Conservation (phyloP, 1,140 invertebrate species). For the Mizuhopecten yessoensis region DNA sequence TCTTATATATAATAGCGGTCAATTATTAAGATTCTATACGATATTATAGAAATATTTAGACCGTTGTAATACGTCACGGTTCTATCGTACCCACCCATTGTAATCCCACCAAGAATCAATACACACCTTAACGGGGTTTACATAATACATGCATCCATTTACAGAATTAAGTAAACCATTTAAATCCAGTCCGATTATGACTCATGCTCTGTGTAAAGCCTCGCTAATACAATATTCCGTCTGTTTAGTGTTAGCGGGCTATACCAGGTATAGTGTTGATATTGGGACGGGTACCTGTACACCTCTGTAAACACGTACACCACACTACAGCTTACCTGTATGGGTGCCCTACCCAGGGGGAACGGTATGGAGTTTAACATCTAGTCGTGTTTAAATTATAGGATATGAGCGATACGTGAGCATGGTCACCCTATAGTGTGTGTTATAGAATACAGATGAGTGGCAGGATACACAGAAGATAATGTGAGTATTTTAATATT, state of each 20-base stretch:
- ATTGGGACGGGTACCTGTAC: neutral
- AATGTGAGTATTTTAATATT: neutral
- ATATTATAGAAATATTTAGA: too few species aligned
- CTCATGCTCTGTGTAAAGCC: neutral
- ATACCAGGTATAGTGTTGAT: neutral
- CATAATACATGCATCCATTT: neutral
- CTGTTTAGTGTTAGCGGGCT: neutral
- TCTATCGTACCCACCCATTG: neutral
- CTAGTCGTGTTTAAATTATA: neutral
- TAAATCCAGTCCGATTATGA: constrained; percentile 14
- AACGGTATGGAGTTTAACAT: too few species aligned
- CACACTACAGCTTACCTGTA: neutral
- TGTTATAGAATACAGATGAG: neutral
- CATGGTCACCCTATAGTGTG: neutral
- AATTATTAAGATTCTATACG: too few species aligned
- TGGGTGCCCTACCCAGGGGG: neutral
- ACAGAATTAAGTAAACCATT: neutral
- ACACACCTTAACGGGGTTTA: neutral
- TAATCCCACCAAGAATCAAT: neutral
- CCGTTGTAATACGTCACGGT: neutral
- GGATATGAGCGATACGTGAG: neutral
- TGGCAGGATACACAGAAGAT: neutral
- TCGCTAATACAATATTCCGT: neutral
- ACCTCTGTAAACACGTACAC: neutral
- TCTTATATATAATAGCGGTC: too few species aligned